Evolutionary conservation across 2,113 vertebrate species (phyloP).

Genomic region (Syrrhaptes paradoxus): DNA sequence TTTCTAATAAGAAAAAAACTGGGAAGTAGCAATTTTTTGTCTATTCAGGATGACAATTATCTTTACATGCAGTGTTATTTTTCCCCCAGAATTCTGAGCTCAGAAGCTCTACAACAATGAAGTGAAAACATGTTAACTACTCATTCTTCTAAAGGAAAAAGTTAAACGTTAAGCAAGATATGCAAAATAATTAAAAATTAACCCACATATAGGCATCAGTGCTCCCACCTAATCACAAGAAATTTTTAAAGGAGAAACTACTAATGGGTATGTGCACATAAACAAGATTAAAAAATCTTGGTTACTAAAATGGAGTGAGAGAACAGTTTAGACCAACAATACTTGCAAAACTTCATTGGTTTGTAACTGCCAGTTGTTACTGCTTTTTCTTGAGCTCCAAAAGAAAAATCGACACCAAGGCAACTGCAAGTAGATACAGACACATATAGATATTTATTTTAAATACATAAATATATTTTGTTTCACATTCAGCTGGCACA

Average conservation of each 20-base stretch:
- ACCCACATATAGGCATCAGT: neutral
- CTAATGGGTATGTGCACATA: neutral
- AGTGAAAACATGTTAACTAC: neutral
- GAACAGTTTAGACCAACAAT: neutral
- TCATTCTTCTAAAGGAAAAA: neutral
- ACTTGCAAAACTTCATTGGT: neutral
- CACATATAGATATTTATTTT: neutral
- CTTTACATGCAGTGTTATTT: neutral
- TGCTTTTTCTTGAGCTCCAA: neutral
- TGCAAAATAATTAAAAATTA: neutral
- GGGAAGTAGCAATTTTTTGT: neutral
- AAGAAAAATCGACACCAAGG: neutral
- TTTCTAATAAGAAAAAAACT: neutral
- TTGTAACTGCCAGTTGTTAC: neutral
- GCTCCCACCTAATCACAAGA: neutral
- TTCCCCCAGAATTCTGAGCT: neutral
- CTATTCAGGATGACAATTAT: neutral
- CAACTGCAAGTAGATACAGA: neutral
- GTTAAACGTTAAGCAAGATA: neutral
- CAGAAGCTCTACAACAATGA: neutral
- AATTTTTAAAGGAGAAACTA: neutral
- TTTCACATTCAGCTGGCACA: slow-evolving; percentile 3
- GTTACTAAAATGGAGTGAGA: neutral
- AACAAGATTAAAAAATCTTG: neutral
- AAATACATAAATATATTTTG: neutral